Evolutionary conservation across 2,113 vertebrate species (phyloP), one percentile per base, ranked within the genome.

Genomic region (Salminus brasiliensis): DNA sequence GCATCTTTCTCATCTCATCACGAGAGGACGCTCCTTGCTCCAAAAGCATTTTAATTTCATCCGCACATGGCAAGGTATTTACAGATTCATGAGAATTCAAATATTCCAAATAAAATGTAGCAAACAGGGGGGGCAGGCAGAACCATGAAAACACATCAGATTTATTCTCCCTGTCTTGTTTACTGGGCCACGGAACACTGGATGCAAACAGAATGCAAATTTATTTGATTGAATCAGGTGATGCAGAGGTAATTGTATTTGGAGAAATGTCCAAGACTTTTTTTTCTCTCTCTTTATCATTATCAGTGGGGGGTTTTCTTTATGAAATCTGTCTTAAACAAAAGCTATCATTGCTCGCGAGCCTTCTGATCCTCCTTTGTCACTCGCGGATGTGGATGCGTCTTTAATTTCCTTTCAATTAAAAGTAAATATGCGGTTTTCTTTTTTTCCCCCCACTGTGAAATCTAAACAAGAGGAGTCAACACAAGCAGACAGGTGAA

Each of bases 341-440:
- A 93, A 94, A 94, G 93, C 93, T 89, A 93, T 93, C 91, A 92
- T 90, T 90, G 79, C 89, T 91, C 78, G 62, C 80, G 60, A 88
- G 91, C 84, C 86, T 88, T 91, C 89, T 91, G 91, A 92, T 91
- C 89, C 90, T 89, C 91, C 86, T 92, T 93, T 93, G 91, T 93
- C 91, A 93, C 89, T 90, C 87, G 88, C 91, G 91, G 91, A 93
- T 93, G 92, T 91, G 90, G 92, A 91, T 91, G 91, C 91, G 87
- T 93, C 92, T 94, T 94, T 94, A 93, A 94, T 94, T 94, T 94
- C 93, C 92, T 94, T 94, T 93, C 92, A 94, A 94, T 94, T 94
- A 94, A 93, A 93, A 94, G 92, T 94, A 93, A 93, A 93, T 94
- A 93, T 92, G 89, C 91, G 84, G 88, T 87, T 92, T 92, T 92